phyloP scores from a whole-genome alignment of 2,888 invertebrate species.

The Steinernema scapterisci region DNA sequence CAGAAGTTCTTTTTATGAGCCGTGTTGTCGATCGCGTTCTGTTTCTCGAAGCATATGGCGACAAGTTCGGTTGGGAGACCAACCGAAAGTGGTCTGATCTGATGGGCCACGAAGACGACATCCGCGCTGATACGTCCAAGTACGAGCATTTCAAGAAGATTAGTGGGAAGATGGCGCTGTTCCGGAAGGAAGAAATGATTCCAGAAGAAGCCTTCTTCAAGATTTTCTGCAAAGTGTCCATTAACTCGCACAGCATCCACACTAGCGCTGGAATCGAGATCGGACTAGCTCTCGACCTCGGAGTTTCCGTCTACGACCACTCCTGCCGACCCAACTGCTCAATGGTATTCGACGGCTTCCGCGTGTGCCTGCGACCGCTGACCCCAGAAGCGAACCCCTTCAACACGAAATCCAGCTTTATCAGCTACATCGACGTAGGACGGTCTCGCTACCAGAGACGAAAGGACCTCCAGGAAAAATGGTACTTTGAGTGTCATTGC shows the following conservation, averaged over 20 bases:
- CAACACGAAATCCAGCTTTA: slow-evolving; percentile 47
- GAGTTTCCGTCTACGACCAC: slow-evolving; percentile 59
- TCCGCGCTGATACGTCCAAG: slow-evolving; percentile 51
- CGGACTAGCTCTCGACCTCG: slow-evolving; percentile 65
- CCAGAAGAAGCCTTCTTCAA: slow-evolving; percentile 45
- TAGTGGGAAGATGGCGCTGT: slow-evolving; percentile 52
- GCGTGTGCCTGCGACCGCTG: slow-evolving; percentile 60
- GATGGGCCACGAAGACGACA: slow-evolving; percentile 56
- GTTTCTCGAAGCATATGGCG: slow-evolving; percentile 60
- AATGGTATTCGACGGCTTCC: slow-evolving; percentile 65
- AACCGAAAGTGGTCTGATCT: slow-evolving; percentile 55
- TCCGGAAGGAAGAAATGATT: slow-evolving; percentile 54
- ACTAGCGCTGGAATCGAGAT: slow-evolving; percentile 64
- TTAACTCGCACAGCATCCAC: slow-evolving; percentile 66
- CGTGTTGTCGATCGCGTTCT: slow-evolving; percentile 59
- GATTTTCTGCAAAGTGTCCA: slow-evolving; percentile 62
- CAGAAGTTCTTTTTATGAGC: slow-evolving; percentile 64
- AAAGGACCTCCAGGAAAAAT: slow-evolving; percentile 47
- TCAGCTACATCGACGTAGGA: slow-evolving; percentile 66
- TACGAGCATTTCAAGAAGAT: slow-evolving; percentile 64
- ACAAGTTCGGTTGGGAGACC: slow-evolving; percentile 57
- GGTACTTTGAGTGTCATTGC: slow-evolving; percentile 65
- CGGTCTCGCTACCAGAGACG: slow-evolving; percentile 52
- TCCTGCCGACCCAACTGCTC: slow-evolving; percentile 63
- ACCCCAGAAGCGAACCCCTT: slow-evolving; percentile 41